These are phyloP conservation scores for Drosophila parthenogenetica DNA, from an alignment of 2,888 invertebrate genomes.

Conservation along the genomic window DNA sequence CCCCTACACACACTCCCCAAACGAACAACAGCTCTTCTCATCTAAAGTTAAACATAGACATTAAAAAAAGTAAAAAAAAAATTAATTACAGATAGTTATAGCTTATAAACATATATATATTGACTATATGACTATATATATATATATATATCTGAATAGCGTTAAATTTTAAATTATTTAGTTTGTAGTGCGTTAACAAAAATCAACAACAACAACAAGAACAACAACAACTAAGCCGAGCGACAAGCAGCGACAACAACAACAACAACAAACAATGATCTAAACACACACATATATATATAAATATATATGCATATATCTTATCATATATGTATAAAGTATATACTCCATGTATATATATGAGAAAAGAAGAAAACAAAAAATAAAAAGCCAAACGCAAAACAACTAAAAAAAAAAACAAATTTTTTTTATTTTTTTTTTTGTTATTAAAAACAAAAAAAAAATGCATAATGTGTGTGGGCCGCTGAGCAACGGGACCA, in stretches of 20 bases:
- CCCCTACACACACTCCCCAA: constrained; percentile 7
- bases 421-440: constrained; percentile 75
- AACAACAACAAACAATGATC: constrained; percentile 26
- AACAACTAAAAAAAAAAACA: constrained; percentile 57
- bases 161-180: constrained; percentile 73
- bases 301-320: constrained; percentile 32
- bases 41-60: constrained; percentile 32
- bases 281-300: constrained; percentile 24
- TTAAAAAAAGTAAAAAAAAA: constrained; percentile 13
- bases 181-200: constrained; percentile 73
- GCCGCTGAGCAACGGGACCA: constrained; percentile 46
- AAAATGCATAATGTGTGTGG: constrained; percentile 26
- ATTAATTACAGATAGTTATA: constrained; percentile 21
- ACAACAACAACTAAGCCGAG: constrained; percentile 40
- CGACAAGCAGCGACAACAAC: constrained; percentile 28
- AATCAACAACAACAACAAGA: constrained; percentile 42
- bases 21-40: constrained; percentile 29
- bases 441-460: constrained; percentile 59
- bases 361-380: constrained; percentile 18
- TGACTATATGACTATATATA: constrained; percentile 51
- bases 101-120: constrained; percentile 34
- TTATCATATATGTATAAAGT: constrained; percentile 20
- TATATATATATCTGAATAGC: constrained; percentile 63
- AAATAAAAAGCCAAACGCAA: constrained; percentile 67
- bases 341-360: constrained; percentile 49